Evolutionary conservation across 2,113 vertebrate species (phyloP).

Genomic region (Sinosuthora webbiana): DNA sequence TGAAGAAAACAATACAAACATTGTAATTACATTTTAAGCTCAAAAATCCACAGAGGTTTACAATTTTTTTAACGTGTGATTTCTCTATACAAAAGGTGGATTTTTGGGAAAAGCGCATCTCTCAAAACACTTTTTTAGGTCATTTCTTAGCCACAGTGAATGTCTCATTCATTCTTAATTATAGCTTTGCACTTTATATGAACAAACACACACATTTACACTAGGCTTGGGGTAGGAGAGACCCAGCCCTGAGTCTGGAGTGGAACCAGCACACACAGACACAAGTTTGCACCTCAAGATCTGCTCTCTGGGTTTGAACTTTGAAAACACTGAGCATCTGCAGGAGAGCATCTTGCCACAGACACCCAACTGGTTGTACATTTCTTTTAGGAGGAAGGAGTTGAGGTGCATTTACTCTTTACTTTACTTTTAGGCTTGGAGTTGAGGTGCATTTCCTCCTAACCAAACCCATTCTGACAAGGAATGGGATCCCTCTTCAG

Average conservation of each 20-base stretch:
- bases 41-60: background rate
- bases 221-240: background rate
- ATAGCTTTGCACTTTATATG: background rate
- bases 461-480: background rate
- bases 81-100: background rate
- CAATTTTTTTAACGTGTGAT: background rate
- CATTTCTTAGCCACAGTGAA: background rate
- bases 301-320: background rate
- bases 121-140: background rate
- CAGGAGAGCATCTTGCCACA: background rate
- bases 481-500: background rate
- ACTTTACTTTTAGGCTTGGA: background rate
- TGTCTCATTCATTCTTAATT: background rate
- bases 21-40: background rate
- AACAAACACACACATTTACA: background rate
- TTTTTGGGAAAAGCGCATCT: background rate
- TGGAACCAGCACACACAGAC: background rate
- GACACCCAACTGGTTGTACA: background rate
- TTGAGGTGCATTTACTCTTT: background rate
- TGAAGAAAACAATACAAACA: background rate
- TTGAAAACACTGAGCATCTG: background rate
- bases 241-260: background rate
- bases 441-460: background rate
- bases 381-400: background rate
- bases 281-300: fast-evolving